These are phyloP conservation scores for Nesoenas mayeri DNA, from an alignment of 2,113 vertebrate species.

Conservation along the genomic window DNA sequence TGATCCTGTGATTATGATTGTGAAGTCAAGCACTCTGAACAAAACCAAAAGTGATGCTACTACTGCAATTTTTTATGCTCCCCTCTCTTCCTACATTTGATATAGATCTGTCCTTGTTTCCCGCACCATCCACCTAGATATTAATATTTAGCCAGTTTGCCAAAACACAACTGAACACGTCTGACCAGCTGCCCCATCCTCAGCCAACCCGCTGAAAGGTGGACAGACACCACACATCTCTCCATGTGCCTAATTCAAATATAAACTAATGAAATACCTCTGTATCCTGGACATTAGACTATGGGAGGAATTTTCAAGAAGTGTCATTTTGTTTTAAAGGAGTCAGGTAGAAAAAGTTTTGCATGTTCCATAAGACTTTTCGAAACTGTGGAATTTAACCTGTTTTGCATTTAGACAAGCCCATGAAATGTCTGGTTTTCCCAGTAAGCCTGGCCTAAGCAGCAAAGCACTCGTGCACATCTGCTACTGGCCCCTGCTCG, in stretches of 20 bases:
- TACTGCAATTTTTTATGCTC: not conserved
- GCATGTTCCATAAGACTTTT: not conserved
- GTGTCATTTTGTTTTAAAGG: not conserved
- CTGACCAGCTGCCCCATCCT: not conserved
- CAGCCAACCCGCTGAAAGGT: no score
- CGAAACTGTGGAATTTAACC: not conserved
- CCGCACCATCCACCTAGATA: no score
- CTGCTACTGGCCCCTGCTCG: no score
- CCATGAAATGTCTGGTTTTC: no score
- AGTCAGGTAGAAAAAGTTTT: not conserved
- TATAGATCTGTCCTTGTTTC: no score
- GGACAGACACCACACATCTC: not conserved
- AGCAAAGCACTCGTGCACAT: no score
- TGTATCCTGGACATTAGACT: not conserved
- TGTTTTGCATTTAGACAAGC: not conserved
- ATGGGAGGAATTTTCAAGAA: no score
- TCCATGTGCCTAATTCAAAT: not conserved
- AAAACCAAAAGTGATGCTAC: not conserved
- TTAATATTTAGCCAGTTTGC: not conserved
- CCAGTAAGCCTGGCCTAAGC: not conserved
- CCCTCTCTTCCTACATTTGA: not conserved
- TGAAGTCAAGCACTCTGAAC: not conserved
- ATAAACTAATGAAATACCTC: not conserved
- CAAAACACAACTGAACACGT: rapidly evolving
- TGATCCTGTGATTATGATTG: no score